Conservation (phyloP, 1,140 invertebrate genomes). For the Ceratina japonica region DNA sequence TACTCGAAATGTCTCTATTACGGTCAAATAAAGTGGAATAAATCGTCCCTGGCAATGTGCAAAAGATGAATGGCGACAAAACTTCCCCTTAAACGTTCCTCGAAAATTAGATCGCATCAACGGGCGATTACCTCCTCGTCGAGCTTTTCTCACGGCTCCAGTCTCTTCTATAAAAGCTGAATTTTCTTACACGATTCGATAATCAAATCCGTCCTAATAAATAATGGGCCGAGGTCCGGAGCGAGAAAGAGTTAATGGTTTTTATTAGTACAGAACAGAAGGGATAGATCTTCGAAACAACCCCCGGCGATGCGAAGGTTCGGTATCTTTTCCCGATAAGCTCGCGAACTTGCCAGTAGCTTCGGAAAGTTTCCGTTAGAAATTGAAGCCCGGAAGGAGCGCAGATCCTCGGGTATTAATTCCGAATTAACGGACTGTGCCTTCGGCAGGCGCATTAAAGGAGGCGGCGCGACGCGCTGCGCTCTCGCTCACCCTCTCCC, state of each 20-base stretch:
- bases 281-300: too few relatives aligned
- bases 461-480: background rate
- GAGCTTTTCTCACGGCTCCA: too few relatives aligned
- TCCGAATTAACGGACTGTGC: conserved; percentile 57
- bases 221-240: too few relatives aligned
- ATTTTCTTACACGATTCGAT: too few relatives aligned
- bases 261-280: too few relatives aligned
- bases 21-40: background rate
- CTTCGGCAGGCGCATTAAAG: conserved; percentile 22
- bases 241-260: too few relatives aligned
- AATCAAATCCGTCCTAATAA: too few relatives aligned
- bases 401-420: conserved; percentile 45
- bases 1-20: background rate
- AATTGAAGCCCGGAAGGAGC: conserved; percentile 32
- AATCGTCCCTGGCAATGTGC: background rate
- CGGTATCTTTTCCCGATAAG: background rate
- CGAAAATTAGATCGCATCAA: too few relatives aligned
- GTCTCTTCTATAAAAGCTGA: too few relatives aligned
- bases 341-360: background rate
- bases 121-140: too few relatives aligned
- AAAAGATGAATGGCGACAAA: background rate
- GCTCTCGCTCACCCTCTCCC: too few relatives aligned
- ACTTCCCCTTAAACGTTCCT: too few relatives aligned
- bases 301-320: background rate
- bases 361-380: conserved; percentile 38